A percentile compares a stretch with the other conserved stretches of the same genome.
Evolutionary conservation across 2,888 invertebrate species (phyloP).

Genomic region (Cosmopolites sordidus): DNA sequence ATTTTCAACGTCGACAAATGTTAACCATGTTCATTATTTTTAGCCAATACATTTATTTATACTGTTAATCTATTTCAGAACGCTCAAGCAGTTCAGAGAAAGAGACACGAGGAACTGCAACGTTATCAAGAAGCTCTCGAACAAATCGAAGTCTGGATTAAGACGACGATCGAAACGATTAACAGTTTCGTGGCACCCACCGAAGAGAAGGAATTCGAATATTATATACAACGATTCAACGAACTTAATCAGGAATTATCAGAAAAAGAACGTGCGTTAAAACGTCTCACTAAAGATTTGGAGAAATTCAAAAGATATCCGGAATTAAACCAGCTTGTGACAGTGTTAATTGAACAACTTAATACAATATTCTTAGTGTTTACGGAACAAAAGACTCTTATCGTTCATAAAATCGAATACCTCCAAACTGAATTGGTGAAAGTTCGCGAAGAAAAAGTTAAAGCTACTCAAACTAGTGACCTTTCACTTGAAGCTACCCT

Average conservation of each 20-base stretch:
- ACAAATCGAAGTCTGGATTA: slow-evolving; percentile 57
- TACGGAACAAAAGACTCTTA: slow-evolving; percentile 59
- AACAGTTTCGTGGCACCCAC: slow-evolving; percentile 29
- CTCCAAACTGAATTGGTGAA: slow-evolving; percentile 50
- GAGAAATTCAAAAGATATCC: slow-evolving; percentile 49
- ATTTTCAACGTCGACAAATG: neutral
- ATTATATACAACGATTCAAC: slow-evolving; percentile 40
- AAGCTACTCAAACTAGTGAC: slow-evolving; percentile 43
- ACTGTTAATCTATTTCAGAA: slow-evolving; percentile 44
- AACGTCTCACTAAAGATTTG: slow-evolving; percentile 50
- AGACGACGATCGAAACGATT: slow-evolving; percentile 44
- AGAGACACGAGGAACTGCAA: slow-evolving; percentile 53
- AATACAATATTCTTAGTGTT: slow-evolving; percentile 55
- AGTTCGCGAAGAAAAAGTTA: slow-evolving; percentile 37
- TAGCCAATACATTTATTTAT: slow-evolving; percentile 18
- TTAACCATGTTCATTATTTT: slow-evolving; percentile 6
- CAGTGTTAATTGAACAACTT: slow-evolving; percentile 54
- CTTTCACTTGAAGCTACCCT: slow-evolving; percentile 59
- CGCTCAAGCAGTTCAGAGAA: slow-evolving; percentile 53
- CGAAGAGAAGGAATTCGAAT: slow-evolving; percentile 39
- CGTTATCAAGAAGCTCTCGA: slow-evolving; percentile 52
- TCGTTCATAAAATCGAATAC: slow-evolving; percentile 54
- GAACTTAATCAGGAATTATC: slow-evolving; percentile 44
- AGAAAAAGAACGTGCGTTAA: slow-evolving; percentile 50
- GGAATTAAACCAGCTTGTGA: slow-evolving; percentile 50